Base-by-base conservation (phyloP, 2,113 vertebrate genomes). In the Ageneiosus marmoratus region DNA sequence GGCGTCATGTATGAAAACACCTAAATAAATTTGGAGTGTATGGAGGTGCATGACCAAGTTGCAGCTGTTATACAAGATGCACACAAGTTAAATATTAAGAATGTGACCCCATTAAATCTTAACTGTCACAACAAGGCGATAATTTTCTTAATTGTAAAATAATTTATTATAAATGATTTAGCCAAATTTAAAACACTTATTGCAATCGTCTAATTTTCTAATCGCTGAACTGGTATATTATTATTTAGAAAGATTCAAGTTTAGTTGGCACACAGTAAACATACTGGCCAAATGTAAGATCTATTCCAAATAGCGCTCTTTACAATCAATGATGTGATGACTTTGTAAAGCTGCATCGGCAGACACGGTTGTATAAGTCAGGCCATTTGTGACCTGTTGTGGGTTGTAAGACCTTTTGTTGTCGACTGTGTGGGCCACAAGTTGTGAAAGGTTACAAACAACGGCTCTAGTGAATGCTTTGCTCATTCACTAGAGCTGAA, bases 401-500 rank as follows among this genome's bases (percentile, higher is more conserved):
- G 62, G 60, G 53, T 27, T 78, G 62, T 16, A 34, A 32, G 27
- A 32, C 58, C 77, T 79, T 79, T 67, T 67, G 60, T 34, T 44
- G 60, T 50, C 20, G 1, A 15, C 20, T 34, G 29, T 79, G 77
- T 65, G 77, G 77, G 77, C 77, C 15, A 18, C 20, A 51, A 67
- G 60, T 37, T 79, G 55, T 62, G 22, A 79, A 79, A 79, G 77
- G 63, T 69, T 51, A 32, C 11, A 41, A 69, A 69, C 63, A 29
- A 69, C 63, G 41, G 63, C 29, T 72, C 34, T 69, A 78, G 34
- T 51, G 62, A 76, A 73, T 63, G 58, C 53, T 60, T 58, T 74
- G 77, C 65, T 75, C 27, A 60, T 34, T 82, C 69, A 62, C 53
- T 75, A n/a, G 27, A 80, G 55, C 72, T 60, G 75, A 79, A 82